Evolutionary conservation across 2,888 invertebrate species (phyloP).

Genomic region (Trichacis sp.): DNA sequence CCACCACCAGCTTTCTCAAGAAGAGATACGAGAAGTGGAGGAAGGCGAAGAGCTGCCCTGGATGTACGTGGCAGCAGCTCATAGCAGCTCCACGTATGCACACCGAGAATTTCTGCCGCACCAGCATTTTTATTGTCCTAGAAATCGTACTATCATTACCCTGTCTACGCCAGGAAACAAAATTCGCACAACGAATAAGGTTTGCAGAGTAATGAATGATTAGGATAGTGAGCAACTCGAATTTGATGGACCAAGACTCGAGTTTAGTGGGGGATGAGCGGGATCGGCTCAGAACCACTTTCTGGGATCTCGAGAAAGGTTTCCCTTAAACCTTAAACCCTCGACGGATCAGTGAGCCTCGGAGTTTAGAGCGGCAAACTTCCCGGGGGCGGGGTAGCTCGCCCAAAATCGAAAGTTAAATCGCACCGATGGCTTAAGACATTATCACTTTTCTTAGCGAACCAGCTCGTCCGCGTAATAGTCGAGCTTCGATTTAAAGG

Average conservation of each 20-base stretch:
- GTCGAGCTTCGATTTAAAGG: slow-evolving; percentile 36
- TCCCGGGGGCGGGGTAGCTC: slow-evolving; percentile 46
- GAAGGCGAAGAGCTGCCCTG: slow-evolving; percentile 46
- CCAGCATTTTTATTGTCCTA: slow-evolving; percentile 25
- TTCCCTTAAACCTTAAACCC: slow-evolving; percentile 67
- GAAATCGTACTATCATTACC: too few relatives aligned
- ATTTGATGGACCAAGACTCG: slow-evolving; percentile 66
- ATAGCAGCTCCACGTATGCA: slow-evolving; percentile 32
- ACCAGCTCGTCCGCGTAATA: slow-evolving; percentile 48
- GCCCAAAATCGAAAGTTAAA: slow-evolving; percentile 64
- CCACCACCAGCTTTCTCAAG: slow-evolving; percentile 39
- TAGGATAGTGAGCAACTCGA: too few relatives aligned
- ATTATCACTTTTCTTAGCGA: slow-evolving; percentile 77
- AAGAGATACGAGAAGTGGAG: slow-evolving; percentile 36
- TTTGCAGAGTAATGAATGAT: too few relatives aligned
- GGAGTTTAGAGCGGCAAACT: slow-evolving; percentile 63
- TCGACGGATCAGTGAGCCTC: slow-evolving; percentile 58
- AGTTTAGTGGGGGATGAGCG: slow-evolving; percentile 56
- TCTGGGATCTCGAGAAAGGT: slow-evolving; percentile 58
- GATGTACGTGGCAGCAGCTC: slow-evolving; percentile 46
- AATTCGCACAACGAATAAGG: too few relatives aligned
- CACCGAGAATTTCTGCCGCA: slow-evolving; percentile 35
- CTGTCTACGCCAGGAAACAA: too few relatives aligned
- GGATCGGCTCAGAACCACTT: slow-evolving; percentile 65
- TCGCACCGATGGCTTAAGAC: slow-evolving; percentile 76